Conservation (phyloP, 1,140 invertebrate genomes). For the Vanessa tameamea region DNA sequence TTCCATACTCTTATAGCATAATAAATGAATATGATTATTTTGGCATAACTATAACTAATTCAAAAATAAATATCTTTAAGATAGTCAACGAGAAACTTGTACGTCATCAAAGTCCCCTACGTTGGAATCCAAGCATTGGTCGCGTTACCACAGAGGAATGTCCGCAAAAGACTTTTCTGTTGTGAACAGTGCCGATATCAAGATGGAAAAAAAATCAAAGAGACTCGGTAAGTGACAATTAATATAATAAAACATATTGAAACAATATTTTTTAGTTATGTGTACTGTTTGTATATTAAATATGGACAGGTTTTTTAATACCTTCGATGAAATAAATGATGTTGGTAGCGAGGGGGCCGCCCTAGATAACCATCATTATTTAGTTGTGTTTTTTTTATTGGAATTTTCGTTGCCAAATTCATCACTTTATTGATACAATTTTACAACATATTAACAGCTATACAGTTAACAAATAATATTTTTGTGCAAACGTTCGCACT, state of each 20-base stretch:
- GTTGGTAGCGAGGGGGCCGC: too few species aligned
- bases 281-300: neutral
- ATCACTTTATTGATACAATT: too few species aligned
- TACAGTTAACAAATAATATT: too few species aligned
- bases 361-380: too few species aligned
- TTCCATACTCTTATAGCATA: too few species aligned
- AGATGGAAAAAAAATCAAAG: conserved; percentile 3
- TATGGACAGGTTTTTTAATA: too few species aligned
- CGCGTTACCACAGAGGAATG: conserved; percentile 12
- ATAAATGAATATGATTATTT: too few species aligned
- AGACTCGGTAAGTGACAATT: neutral
- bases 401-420: too few species aligned
- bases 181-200: neutral
- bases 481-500: too few species aligned
- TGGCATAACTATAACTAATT: neutral
- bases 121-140: conserved; percentile 7
- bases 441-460: too few species aligned
- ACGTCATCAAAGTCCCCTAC: neutral
- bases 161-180: conserved; percentile 13
- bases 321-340: too few species aligned
- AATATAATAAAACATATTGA: neutral
- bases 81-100: conserved; percentile 8
- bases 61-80: conserved; percentile 5
- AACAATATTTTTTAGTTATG: neutral
- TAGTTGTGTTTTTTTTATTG: too few species aligned